Evolutionary conservation across 2,888 invertebrate species (phyloP).

Genomic region (Agrochola circellaris): DNA sequence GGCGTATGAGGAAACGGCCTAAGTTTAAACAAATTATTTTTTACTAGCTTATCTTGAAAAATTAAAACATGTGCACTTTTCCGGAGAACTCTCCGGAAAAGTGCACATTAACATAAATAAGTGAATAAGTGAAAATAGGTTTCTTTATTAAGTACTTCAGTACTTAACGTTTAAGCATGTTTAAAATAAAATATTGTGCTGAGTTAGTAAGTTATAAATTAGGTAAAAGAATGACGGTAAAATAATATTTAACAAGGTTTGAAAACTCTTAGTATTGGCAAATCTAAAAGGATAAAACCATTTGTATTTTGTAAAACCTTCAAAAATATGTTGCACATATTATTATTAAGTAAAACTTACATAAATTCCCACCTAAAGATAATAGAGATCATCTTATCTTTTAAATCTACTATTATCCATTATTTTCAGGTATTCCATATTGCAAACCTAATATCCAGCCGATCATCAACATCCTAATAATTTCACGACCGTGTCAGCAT

Average conservation of each 20-base stretch:
- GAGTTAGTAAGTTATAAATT: neutral
- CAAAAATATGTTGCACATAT: no score
- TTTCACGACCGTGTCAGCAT: conserved; percentile 44
- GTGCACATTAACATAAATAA: no score
- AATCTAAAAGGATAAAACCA: no score
- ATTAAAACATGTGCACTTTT: conserved; percentile 20
- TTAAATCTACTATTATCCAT: neutral
- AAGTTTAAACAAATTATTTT: conserved; percentile 18
- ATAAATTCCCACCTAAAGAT: no score
- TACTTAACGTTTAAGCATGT: conserved; percentile 14
- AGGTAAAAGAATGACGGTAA: neutral
- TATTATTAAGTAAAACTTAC: no score
- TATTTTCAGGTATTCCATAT: conserved; percentile 1
- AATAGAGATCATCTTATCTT: neutral
- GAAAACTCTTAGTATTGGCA: neutral
- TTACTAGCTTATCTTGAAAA: conserved; percentile 1
- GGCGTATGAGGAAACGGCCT: no score
- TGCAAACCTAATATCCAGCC: neutral
- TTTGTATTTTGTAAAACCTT: no score
- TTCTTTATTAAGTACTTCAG: conserved; percentile 33
- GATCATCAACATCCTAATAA: conserved; percentile 42
- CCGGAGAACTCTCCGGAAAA: conserved; percentile 15
- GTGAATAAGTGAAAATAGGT: conserved; percentile 26
- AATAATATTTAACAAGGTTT: neutral
- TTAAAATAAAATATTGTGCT: conserved; percentile 12